Evolutionary conservation across 2,888 invertebrate genomes (phyloP), one percentile per base, ranked within the genome.

Genomic region (Dryomyza anilis): DNA sequence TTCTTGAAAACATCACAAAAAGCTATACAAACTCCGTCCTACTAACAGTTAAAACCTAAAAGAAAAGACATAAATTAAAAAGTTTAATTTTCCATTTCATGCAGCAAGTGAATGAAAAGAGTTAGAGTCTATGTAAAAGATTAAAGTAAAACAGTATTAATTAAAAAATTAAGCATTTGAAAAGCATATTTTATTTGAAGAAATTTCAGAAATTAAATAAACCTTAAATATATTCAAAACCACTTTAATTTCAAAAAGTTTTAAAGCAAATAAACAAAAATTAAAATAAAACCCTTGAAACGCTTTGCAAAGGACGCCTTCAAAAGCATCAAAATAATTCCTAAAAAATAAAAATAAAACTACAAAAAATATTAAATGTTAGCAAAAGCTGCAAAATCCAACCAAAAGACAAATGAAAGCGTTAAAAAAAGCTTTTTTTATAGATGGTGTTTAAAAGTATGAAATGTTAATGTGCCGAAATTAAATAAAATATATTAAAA

Each of bases 401-500:
- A 36, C 12, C 14, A 36, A 55, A 6, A 55, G 33, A 19, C 21
- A 55, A 55, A 36, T 14, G 14, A 55, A 55, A 36, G 23, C 55
- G n/a, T n/a, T n/a, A n/a, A n/a, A n/a, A n/a, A n/a, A n/a, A 55
- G 55, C 19, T 33, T 33, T 2, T 10, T 14, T 36, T 33, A n/a
- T n/a, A n/a, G n/a, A n/a, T n/a, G n/a, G n/a, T n/a, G n/a, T n/a
- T n/a, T n/a, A 50, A 14, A 25, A 7, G 36, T 19, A 55, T n/a
- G n/a, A n/a, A n/a, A 33, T 36, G 33, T 55, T 36, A 36, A 55
- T 55, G 55, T 55, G 33, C 55, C 33, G 55, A 55, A 55, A 39
- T 33, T 19, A 36, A 36, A 36, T 21, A 21, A 50, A 25, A 25
- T 50, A 23, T 50, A 50, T 50, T 21, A 4, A 46, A 5, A 2